Base-by-base conservation (phyloP, 2,113 vertebrate species). In the Athene cunicularia region DNA sequence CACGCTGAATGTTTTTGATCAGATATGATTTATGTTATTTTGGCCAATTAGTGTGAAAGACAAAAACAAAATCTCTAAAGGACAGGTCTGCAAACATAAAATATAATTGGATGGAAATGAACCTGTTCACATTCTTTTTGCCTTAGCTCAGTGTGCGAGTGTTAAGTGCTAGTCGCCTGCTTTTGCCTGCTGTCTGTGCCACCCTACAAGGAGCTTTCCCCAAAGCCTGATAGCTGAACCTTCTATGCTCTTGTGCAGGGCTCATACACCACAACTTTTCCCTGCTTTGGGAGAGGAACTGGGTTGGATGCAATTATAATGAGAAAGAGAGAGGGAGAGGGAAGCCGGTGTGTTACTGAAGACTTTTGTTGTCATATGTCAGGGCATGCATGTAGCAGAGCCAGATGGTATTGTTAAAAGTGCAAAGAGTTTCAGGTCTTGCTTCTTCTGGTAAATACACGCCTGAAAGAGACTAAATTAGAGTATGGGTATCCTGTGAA, bases 11-110 rank as follows among this genome's bases (percentile, higher is more conserved):
- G 81, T 11, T 91, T 95, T 90, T 97, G 86, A 94, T 95, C 85
- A 95, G 72, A 75, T 91, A 60, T 81, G 63, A 96, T 97, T 96
- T 94, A 89, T 0, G 9, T 72, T 88, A 62, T 90, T 97, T 96
- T 91, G 81, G 45, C 90, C 90, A 97, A 96, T 96, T 96, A 97
- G 39, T 32, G 4, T 74, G 49, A 96, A 98, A 90, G 94, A 95
- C 93, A 95, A 92, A 97, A 95, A 6, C 56, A 89, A 96, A 97
- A 95, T 85, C 86, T 88, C 71, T 77, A 72, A 96, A 94, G 71
- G 73, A 88, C 59, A 71, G 74, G 66, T 91, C 64, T 96, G 75
- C 2, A 63, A 94, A 85, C 77, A 94, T 96, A 96, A 95, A 96
- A 79, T 86, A 68, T 93, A 94, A 96, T 94, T 91, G 75, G 90